Evolutionary conservation across 2,888 invertebrate species (phyloP).

Genomic region (Willowsia nigromaculata): DNA sequence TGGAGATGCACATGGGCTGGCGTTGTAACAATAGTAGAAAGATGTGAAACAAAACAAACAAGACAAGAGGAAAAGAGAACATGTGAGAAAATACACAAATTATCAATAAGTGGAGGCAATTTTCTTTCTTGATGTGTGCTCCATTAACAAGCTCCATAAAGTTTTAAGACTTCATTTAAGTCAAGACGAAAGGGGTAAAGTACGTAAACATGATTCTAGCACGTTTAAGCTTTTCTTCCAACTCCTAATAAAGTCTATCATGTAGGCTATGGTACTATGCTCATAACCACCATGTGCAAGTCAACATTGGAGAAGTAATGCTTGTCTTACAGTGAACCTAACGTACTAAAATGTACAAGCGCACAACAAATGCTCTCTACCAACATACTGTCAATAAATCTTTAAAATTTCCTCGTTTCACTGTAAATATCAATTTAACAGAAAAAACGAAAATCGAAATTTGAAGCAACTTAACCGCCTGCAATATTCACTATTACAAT

Average conservation of each 20-base stretch:
- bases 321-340: background rate
- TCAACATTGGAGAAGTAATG: background rate
- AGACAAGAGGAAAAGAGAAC: background rate
- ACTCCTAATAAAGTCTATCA: background rate
- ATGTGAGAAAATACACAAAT: constrained; percentile 61
- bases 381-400: no score
- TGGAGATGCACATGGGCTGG: background rate
- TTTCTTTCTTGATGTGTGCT: constrained; percentile 23
- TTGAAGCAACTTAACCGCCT: no score
- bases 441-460: no score
- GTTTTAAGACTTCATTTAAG: constrained; percentile 44
- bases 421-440: no score
- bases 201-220: constrained; percentile 33
- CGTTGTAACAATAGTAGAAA: background rate
- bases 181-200: background rate
- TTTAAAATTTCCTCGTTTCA: no score
- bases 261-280: background rate
- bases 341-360: no score
- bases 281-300: background rate
- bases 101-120: constrained; percentile 49
- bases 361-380: no score
- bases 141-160: constrained; percentile 46
- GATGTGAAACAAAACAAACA: background rate
- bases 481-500: no score
- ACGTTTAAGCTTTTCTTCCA: background rate